A percentile compares a stretch with the other conserved stretches of the same genome.
These are phyloP conservation scores for Anthoscopus minutus DNA, from an alignment of 2,113 vertebrate species.

Conservation along the genomic window DNA sequence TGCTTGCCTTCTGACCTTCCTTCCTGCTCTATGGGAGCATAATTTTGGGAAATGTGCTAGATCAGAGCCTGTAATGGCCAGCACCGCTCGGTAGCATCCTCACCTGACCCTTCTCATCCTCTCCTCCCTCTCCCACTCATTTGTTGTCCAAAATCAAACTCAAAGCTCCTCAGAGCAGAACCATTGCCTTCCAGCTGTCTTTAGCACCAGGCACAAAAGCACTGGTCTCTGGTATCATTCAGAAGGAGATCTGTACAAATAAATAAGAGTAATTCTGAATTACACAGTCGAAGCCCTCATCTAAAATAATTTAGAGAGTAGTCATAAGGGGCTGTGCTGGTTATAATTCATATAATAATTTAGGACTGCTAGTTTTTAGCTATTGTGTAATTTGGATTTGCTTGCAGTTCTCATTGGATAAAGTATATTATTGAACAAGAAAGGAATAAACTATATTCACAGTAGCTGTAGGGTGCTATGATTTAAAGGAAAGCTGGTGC, in stretches of 20 bases:
- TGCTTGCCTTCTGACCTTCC: neutral
- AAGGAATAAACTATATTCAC: slow-evolving; percentile 36
- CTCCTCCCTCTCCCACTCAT: neutral
- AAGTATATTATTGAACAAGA: slow-evolving; percentile 21
- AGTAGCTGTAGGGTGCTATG: slow-evolving; percentile 30
- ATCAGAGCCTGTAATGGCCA: neutral
- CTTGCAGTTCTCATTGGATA: slow-evolving; percentile 4
- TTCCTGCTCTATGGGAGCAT: neutral
- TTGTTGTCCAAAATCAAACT: neutral
- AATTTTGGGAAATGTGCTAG: neutral
- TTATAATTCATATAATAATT: slow-evolving; percentile 46
- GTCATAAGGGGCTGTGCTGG: neutral
- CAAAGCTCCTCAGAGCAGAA: neutral
- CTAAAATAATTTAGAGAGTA: slow-evolving; percentile 28
- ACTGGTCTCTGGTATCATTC: neutral
- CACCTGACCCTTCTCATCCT: neutral
- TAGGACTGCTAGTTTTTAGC: slow-evolving; percentile 8
- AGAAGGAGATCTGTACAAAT: neutral
- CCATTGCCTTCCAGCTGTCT: neutral
- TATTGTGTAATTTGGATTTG: slow-evolving; percentile 43
- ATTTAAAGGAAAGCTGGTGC: slow-evolving; percentile 23
- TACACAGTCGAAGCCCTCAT: neutral
- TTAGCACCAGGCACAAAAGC: neutral
- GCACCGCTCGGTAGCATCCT: neutral
- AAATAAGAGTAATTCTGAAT: slow-evolving; percentile 2